phyloP scores from a whole-genome alignment of 1,140 invertebrate species.

The Armadillidium nasatum region DNA sequence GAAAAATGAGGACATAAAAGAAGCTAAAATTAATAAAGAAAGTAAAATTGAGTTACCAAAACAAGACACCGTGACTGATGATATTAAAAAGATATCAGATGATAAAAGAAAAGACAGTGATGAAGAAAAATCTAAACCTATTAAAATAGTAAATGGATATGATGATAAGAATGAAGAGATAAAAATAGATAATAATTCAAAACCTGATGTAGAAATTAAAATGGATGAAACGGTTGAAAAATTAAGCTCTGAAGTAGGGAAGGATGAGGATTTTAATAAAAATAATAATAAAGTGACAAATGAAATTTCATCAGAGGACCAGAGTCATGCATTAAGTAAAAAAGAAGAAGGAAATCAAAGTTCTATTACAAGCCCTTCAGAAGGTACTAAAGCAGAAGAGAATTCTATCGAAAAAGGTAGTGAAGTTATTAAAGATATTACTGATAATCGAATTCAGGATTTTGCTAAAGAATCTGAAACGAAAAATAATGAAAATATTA shows the following conservation, averaged over 20 bases:
- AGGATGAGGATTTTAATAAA: too few relatives aligned
- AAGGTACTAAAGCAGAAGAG: background rate
- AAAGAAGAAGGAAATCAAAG: too few relatives aligned
- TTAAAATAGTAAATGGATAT: background rate
- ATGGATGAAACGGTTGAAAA: background rate
- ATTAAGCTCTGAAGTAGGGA: background rate
- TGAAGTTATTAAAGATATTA: too few relatives aligned
- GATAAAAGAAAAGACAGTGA: background rate
- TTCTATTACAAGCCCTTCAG: too few relatives aligned
- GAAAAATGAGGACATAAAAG: too few relatives aligned
- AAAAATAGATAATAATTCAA: background rate
- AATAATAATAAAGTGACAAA: too few relatives aligned
- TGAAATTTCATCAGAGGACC: too few relatives aligned
- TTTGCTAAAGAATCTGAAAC: too few relatives aligned
- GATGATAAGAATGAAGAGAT: constrained; percentile 24
- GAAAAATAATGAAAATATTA: too few relatives aligned
- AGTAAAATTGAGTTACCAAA: background rate
- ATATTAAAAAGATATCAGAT: background rate
- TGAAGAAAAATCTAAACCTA: background rate
- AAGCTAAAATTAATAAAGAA: background rate
- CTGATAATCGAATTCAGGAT: too few relatives aligned
- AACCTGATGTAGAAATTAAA: background rate
- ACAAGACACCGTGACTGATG: background rate
- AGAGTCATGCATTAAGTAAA: too few relatives aligned
- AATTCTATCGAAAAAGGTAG: background rate